A percentile compares a stretch with the other conserved stretches of the same genome.
phyloP scores from a whole-genome alignment of 2,113 vertebrate species.

The Ameiurus melas region DNA sequence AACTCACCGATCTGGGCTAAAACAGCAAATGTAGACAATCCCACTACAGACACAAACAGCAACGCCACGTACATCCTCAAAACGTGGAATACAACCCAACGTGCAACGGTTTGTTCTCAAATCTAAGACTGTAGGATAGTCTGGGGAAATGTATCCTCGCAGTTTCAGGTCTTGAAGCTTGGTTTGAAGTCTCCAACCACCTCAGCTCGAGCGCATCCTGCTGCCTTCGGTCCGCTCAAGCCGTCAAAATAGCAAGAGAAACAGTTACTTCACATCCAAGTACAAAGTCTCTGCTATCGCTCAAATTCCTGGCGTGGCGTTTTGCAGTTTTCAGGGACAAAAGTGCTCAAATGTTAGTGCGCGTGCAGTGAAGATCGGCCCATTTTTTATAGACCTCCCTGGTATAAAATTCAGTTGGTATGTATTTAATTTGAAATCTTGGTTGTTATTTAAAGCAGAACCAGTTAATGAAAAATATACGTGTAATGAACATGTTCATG shows the following conservation, averaged over 20 bases:
- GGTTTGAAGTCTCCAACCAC: background rate
- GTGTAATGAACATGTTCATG: no score
- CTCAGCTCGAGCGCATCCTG: background rate
- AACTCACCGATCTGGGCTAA: conserved; percentile 38
- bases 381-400: background rate
- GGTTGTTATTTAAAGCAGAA: no score
- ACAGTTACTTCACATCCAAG: background rate
- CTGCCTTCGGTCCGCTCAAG: background rate
- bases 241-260: background rate
- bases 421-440: no score
- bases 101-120: background rate
- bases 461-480: no score
- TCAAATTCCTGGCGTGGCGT: background rate
- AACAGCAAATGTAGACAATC: background rate
- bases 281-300: background rate
- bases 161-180: background rate
- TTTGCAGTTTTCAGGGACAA: background rate
- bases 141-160: background rate
- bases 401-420: background rate
- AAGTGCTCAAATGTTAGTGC: background rate
- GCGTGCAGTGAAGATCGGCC: background rate
- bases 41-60: conserved; percentile 2
- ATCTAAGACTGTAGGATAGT: background rate
- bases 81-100: background rate
- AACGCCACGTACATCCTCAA: conserved; percentile 25